Conservation (phyloP, 2,888 invertebrate genomes). For the Yponomeuta plumbellus region DNA sequence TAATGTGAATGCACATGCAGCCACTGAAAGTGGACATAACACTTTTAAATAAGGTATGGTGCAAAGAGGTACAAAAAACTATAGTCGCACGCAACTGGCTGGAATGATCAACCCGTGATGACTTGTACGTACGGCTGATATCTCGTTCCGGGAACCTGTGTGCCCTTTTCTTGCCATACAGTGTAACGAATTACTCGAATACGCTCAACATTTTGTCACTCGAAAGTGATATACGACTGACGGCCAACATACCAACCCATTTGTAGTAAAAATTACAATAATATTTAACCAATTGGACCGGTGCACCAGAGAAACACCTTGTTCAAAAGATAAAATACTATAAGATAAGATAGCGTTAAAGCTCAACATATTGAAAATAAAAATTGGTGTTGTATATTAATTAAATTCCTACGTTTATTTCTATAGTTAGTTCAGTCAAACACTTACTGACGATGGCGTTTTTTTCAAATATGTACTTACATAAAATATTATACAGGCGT, state of each 20-base stretch:
- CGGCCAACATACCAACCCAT: neutral
- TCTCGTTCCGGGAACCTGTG: neutral
- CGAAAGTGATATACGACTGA: neutral
- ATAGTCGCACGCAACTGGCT: too few species aligned
- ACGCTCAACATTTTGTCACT: slow-evolving; percentile 5
- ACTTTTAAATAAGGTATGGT: neutral
- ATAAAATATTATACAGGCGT: too few species aligned
- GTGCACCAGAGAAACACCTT: neutral
- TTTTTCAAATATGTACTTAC: too few species aligned
- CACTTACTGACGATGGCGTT: too few species aligned
- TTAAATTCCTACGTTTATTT: too few species aligned
- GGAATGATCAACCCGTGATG: neutral
- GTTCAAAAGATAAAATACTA: neutral
- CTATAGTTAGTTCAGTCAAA: neutral
- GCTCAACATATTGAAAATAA: neutral
- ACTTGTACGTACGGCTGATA: neutral
- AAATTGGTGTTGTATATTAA: neutral
- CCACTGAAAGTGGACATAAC: neutral
- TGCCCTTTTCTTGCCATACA: neutral
- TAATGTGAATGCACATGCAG: neutral
- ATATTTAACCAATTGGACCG: neutral
- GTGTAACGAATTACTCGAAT: neutral
- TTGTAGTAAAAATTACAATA: neutral
- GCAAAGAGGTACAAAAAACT: too few species aligned
- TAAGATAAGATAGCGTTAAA: neutral